Evolutionary conservation across 2,113 vertebrate genomes (phyloP).

Genomic region (Monarcha castaneiventris): DNA sequence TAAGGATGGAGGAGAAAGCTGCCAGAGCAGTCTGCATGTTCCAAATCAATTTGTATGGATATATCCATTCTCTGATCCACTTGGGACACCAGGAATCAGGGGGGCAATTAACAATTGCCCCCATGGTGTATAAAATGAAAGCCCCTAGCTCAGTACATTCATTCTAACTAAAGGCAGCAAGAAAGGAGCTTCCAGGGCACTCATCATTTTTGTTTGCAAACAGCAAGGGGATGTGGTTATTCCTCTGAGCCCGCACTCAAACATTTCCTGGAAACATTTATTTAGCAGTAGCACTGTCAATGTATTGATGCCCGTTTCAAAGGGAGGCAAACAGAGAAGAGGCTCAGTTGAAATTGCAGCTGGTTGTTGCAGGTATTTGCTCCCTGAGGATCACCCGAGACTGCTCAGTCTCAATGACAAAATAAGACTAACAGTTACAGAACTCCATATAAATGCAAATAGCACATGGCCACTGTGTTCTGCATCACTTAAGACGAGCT

Average conservation of each 20-base stretch:
- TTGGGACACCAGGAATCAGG: background rate
- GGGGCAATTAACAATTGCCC: background rate
- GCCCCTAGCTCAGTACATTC: background rate
- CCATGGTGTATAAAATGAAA: background rate
- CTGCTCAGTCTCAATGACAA: background rate
- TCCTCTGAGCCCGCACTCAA: background rate
- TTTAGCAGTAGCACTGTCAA: background rate
- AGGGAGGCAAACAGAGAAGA: background rate
- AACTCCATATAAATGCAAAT: background rate
- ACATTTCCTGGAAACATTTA: slow-evolving; percentile 16
- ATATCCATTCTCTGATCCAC: background rate
- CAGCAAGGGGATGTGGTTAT: background rate
- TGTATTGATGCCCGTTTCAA: background rate
- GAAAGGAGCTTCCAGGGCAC: background rate
- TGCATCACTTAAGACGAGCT: background rate
- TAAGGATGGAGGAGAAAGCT: background rate
- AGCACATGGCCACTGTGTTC: background rate
- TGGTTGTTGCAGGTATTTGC: background rate
- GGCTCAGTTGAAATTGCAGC: background rate
- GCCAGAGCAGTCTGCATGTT: background rate
- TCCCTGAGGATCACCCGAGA: background rate
- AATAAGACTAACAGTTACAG: background rate
- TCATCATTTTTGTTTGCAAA: slow-evolving; percentile 19
- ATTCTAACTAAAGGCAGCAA: background rate
- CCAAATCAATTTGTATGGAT: background rate